Evolutionary conservation across 2,888 invertebrate species (phyloP).

Genomic region (Drosophila formosana): DNA sequence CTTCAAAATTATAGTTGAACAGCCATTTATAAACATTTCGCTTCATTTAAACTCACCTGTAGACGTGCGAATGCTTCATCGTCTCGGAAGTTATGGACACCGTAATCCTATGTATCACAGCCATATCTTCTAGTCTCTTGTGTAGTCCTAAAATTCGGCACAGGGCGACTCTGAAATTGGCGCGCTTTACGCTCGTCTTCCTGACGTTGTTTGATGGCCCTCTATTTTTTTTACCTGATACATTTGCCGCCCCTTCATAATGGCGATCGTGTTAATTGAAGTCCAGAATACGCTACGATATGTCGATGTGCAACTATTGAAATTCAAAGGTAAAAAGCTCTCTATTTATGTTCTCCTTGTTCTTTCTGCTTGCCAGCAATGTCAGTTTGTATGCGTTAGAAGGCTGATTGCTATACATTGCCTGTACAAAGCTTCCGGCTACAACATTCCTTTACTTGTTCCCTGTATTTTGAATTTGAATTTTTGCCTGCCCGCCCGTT

Average conservation of each 20-base stretch:
- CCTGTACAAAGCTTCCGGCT: background rate
- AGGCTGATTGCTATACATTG: slow-evolving; percentile 23
- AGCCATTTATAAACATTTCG: too few relatives aligned
- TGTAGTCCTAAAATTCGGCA: slow-evolving; percentile 78
- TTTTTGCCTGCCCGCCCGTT: background rate
- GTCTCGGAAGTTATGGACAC: slow-evolving; percentile 78
- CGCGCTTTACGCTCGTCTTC: slow-evolving; percentile 82
- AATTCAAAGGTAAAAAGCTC: too few relatives aligned
- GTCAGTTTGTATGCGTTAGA: background rate
- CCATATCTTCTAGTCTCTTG: slow-evolving; percentile 46
- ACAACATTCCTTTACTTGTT: background rate
- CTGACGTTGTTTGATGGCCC: slow-evolving; percentile 55
- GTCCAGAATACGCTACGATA: background rate
- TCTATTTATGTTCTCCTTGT: too few relatives aligned
- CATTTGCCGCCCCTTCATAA: slow-evolving; percentile 42
- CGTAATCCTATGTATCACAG: slow-evolving; percentile 68
- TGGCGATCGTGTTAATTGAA: background rate
- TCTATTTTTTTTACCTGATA: slow-evolving; percentile 79
- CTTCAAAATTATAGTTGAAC: slow-evolving; percentile 77
- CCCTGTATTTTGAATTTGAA: slow-evolving; percentile 36
- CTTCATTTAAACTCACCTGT: too few relatives aligned
- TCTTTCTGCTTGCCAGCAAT: slow-evolving; percentile 1
- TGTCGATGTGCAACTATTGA: too few relatives aligned
- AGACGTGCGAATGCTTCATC: slow-evolving; percentile 73
- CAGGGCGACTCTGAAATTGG: slow-evolving; percentile 82